Evolutionary conservation across 2,888 invertebrate genomes (phyloP), one percentile per base, ranked within the genome.

Genomic region (Chrysomela aeneicollis): DNA sequence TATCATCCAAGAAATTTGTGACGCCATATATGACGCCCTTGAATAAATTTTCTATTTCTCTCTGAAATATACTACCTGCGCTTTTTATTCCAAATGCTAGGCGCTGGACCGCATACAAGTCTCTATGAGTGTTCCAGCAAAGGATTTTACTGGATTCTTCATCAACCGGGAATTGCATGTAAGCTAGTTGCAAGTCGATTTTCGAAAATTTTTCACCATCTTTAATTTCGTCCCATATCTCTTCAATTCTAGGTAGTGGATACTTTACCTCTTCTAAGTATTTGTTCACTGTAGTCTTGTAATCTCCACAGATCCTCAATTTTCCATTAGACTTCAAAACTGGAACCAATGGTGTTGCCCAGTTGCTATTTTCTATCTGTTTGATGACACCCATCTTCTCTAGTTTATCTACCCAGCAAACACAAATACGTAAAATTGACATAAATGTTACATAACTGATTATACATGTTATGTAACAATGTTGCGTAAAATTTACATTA

Each of bases 61-160:
- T 59, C 59, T 81, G 80, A 66, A 81, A 80, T 52, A 79, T 77
- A 8, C 77, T 76, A 10, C 78, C 76, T n/a, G 80, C 79, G 10
- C 73, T 71, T 5, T 76, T 74, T 12, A 81, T 76, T n/a, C 81
- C 82, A 71, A 76, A 80, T 1, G 79, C 76, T 30, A 82, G 63
- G 21, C 80, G 71, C 35, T 77, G 76, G 32, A 77, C 76, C 22
- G 68, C 66, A 64, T 71, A 82, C 1, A 82, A 57, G 0, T 81
- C 81, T 81, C 80, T 73, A 42, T 78, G 79, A 0, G 81, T 81
- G 32, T 69, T 72, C 49, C 77, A 72, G 0, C 79, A 75, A 21
- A 73, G 69, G 6, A 75, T 52, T 21, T 73, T 69, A 51, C 73
- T 69, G 1, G 79, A 70, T 47, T 75, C 67, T n/a, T 78, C 72